Conservation (phyloP, 2,113 vertebrate species). For the Hemiscyllium ocellatum region DNA sequence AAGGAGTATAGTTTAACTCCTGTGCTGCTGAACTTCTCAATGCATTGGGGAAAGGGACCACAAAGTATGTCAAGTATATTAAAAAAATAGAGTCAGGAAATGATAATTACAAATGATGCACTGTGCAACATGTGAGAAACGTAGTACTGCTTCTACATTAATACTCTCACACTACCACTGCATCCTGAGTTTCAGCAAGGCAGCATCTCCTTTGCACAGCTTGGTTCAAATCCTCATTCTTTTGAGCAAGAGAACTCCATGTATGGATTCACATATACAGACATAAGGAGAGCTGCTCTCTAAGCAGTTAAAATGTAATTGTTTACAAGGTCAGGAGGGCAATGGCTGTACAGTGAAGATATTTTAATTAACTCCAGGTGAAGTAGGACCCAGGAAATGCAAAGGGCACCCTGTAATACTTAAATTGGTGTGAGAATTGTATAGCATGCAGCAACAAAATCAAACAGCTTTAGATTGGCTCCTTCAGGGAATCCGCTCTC, state of each 20-base stretch:
- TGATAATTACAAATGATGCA: not conserved
- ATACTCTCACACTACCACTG: not conserved
- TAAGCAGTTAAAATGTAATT: not conserved
- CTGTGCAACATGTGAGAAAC: not conserved
- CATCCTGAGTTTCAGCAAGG: not conserved
- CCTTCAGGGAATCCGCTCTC: not conserved
- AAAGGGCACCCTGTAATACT: not conserved
- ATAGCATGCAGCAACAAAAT: not conserved
- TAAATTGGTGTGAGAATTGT: not conserved
- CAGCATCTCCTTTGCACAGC: not conserved
- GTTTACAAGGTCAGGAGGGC: not conserved
- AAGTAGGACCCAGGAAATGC: not conserved
- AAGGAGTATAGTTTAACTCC: constrained; percentile 56
- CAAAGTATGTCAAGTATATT: not conserved
- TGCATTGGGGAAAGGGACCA: not conserved
- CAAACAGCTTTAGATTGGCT: not conserved
- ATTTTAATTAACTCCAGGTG: not conserved
- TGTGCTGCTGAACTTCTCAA: constrained; percentile 38
- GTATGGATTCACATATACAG: not conserved
- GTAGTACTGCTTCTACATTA: not conserved
- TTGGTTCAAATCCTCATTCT: not conserved
- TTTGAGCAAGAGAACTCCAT: not conserved
- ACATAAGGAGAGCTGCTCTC: not conserved
- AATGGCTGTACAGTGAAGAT: not conserved
- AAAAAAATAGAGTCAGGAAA: not conserved